Evolutionary conservation across 2,113 vertebrate species (phyloP).

Genomic region (Casuarius casuarius): DNA sequence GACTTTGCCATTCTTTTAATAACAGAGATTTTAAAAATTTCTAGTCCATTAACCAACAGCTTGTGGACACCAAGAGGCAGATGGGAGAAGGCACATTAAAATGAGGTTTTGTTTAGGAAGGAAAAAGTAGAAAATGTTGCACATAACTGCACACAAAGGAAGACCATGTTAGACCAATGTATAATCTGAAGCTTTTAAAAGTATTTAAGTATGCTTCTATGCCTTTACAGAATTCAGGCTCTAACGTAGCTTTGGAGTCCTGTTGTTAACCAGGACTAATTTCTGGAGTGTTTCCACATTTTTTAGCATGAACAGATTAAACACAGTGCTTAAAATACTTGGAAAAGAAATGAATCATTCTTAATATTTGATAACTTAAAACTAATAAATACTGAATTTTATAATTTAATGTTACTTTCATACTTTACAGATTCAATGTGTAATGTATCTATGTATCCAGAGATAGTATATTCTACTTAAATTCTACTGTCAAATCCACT

Average conservation of each 20-base stretch:
- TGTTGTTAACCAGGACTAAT: neutral
- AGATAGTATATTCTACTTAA: neutral
- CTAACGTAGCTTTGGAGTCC: neutral
- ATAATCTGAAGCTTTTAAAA: neutral
- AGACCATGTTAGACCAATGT: neutral
- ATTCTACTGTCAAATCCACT: neutral
- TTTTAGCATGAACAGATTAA: neutral
- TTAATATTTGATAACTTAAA: neutral
- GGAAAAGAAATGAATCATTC: neutral
- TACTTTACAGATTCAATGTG: neutral
- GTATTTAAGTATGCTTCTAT: neutral
- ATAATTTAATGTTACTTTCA: neutral
- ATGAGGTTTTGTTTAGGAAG: neutral
- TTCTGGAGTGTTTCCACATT: neutral
- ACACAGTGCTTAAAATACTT: neutral
- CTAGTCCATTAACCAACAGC: constrained; percentile 36
- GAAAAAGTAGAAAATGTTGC: neutral
- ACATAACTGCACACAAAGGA: neutral
- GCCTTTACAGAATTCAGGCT: neutral
- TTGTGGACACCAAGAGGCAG: neutral
- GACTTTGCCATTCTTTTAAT: constrained; percentile 17
- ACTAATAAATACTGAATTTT: neutral
- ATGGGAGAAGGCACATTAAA: neutral
- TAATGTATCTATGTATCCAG: neutral
- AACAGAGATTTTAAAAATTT: constrained; percentile 13